Evolutionary conservation across 2,888 invertebrate genomes (phyloP), one percentile per base, ranked within the genome.

Genomic region (Oxycera nigricornis): DNA sequence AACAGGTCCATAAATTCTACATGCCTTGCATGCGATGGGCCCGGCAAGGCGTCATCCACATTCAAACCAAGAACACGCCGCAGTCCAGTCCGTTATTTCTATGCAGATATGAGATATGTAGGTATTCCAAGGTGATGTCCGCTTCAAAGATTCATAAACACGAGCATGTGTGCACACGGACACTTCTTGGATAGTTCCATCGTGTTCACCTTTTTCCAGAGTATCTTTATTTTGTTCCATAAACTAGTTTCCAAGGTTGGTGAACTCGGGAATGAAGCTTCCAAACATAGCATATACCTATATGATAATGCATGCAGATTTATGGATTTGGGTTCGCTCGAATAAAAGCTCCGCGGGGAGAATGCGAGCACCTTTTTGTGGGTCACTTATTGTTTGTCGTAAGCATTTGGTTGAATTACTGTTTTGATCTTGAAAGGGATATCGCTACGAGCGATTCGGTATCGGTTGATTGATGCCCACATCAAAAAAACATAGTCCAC

Each of bases 171-270:
- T n/a, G n/a, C n/a, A n/a, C n/a, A n/a, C n/a, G n/a, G n/a, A n/a
- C n/a, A n/a, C n/a, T n/a, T n/a, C n/a, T n/a, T n/a, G 35, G 11
- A 35, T 11, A 7, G 35, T 35, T 35, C 35, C 11, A 11, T 35
- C 11, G 35, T 11, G 6, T 35, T 35, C 6, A 35, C n/a, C 35
- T 35, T 35, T 35, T 11, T 35, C 11, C 35, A 35, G 6, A 35
- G 35, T 35, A 7, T 35, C 35, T 35, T 46, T 11, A 46, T 46
- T 46, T 46, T 46, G 17, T 7, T 46, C 11, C 35, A 35, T 30
- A 59, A 35, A 68, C 50, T 68, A 68, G 50, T 50, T 68, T 30
- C 30, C 50, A 26, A 68, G 68, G 68, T 68, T 68, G 30, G 50
- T 68, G 68, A 68, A 68, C 68, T 68, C 14, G 9, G 31, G 11